Evolutionary conservation across 2,113 vertebrate genomes (phyloP), one percentile per base, ranked within the genome.

Genomic region (Orientallactaga bullata): DNA sequence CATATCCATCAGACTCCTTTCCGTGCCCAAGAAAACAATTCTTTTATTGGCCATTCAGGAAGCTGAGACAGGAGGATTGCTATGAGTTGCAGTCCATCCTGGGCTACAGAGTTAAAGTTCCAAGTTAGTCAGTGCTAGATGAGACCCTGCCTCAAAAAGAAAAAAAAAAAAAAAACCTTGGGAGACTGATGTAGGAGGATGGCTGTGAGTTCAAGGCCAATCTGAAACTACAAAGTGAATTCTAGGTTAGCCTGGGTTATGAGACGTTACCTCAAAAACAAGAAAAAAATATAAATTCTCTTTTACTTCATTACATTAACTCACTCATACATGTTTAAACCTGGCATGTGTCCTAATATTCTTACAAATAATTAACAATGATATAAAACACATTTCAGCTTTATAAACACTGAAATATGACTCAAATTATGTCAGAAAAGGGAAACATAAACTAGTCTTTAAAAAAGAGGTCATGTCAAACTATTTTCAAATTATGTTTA

Each of bases 321-420:
- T 73, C 37, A 93, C 7, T 35, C 42, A 83, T 83, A 84, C n/a
- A 74, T 42, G 37, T 6, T 66, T 60, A 74, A 88, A 24, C 74
- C 26, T 61, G 18, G 9, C 12, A 66, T 11, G n/a, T 68, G 72
- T 20, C 51, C 15, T 89, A 61, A 32, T 3, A 92, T n/a, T 7
- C 61, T 79, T n/a, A 47, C 7, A 91, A 71, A 91, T 81, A 93
- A 65, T 66, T 91, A 79, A 87, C 23, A 85, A 89, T n/a, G 3
- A 32, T 60, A 66, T 73, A 95, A 78, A 9, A 83, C 28, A 68
- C 39, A 8, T 71, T n/a, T 18, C 30, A 88, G 20, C 24, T 89
- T 87, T 32, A n/a, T 23, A 71, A 47, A 92, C 78, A 89, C 77
- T 16, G 12, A 68, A 84, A 51, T 51, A 66, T 68, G 88, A 79